Evolutionary conservation across 1,140 invertebrate genomes (phyloP).

Genomic region (Venturia canescens): DNA sequence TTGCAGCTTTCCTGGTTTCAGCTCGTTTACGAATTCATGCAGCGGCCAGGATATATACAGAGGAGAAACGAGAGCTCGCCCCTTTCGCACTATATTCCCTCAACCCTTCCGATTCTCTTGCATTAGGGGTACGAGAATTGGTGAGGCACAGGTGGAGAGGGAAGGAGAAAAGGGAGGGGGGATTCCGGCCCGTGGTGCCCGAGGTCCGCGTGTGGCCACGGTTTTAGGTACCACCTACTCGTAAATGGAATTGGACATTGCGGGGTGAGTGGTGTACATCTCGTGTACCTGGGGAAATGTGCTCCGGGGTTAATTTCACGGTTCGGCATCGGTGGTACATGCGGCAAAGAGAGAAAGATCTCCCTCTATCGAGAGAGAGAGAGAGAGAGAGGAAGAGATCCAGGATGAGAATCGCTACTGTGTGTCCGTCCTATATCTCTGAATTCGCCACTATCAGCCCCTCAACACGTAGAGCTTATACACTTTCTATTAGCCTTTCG

Average conservation of each 20-base stretch:
- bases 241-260: slow-evolving; percentile 45
- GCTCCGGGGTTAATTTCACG: slow-evolving; percentile 49
- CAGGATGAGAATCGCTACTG: neutral
- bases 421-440: neutral
- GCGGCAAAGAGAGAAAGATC: slow-evolving; percentile 5
- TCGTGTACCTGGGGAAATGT: slow-evolving; percentile 47
- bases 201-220: slow-evolving; percentile 16
- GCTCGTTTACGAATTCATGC: slow-evolving; percentile 23
- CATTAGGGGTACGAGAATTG: neutral
- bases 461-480: neutral
- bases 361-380: neutral
- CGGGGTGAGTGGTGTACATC: slow-evolving; percentile 24
- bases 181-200: neutral
- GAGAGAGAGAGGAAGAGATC: neutral
- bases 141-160: neutral
- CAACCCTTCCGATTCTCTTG: slow-evolving; percentile 28
- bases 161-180: neutral
- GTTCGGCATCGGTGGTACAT: slow-evolving; percentile 33
- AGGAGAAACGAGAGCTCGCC: slow-evolving; percentile 14
- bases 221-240: slow-evolving; percentile 35
- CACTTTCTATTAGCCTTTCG: slow-evolving; percentile 7
- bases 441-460: neutral
- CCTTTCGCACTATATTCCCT: neutral
- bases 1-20: neutral
- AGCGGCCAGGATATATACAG: neutral